Evolutionary conservation across 2,888 invertebrate species (phyloP), one percentile per base, ranked within the genome.

Genomic region (Prionchulus punctatus): DNA sequence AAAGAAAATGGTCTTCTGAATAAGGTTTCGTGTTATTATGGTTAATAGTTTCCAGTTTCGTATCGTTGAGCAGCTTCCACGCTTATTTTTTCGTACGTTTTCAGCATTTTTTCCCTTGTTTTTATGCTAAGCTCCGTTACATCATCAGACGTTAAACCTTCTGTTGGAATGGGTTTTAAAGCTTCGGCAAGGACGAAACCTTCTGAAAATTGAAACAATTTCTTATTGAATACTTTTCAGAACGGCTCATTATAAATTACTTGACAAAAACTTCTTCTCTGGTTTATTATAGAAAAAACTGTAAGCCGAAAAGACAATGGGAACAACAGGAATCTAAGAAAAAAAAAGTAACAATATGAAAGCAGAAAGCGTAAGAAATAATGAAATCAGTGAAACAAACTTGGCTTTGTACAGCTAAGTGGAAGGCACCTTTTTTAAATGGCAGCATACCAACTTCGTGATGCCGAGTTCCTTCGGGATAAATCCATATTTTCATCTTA

Each of bases 381-480:
- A n/a, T n/a, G n/a, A n/a, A n/a, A n/a, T n/a, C n/a, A n/a, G n/a
- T n/a, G 7, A 28, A 26, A 28, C 50, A 43, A 26, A 53, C 48
- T 30, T 55, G 51, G 15, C 85, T 23, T 69, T 83, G 81, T 65
- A 91, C 83, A 53, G 94, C 92, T 70, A 91, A 79, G 73, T 90
- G 86, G 74, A 94, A 94, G 56, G 91, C 92, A 55, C 92, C 94
- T 73, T 94, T 94, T 73, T 94, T 96, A 72, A 96, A 96, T 1
- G 85, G 80, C 70, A 92, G 84, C 73, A 96, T 81, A 66, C 81
- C 80, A 23, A 85, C 86, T 65, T 85, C 85, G 65, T 80, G 81
- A 56, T 75, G 76, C 60, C 94, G 78, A 27, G 91, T 90, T 18
- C 94, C 94, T 75, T 96, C 94, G 3, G 92, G 91, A 72, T 86